Conservation (phyloP, 2,797 vertebrate species). For the Danionella dracula region DNA sequence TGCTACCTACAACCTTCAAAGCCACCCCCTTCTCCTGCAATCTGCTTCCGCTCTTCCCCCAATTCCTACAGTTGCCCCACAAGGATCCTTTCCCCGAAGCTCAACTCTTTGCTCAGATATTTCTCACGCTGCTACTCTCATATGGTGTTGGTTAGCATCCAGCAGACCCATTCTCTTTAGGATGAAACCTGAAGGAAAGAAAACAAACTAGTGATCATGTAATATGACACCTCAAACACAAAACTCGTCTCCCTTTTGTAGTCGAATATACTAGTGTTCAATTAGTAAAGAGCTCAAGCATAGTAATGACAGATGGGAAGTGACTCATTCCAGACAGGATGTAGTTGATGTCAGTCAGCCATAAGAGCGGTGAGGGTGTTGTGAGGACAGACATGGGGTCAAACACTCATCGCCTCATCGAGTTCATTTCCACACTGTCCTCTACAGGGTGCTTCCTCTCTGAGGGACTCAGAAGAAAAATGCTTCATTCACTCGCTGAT, state of each 20-base stretch:
- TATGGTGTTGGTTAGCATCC: constrained; percentile 29
- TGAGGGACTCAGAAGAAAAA: constrained; percentile 55
- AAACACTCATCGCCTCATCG: constrained; percentile 64
- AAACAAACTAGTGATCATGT: background rate
- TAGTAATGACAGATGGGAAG: constrained; percentile 36
- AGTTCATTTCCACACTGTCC: constrained; percentile 71
- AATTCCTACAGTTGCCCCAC: constrained; percentile 19
- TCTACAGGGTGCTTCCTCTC: constrained; percentile 45
- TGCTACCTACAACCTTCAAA: constrained; percentile 63
- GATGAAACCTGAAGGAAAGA: constrained; percentile 1
- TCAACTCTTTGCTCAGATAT: constrained; percentile 12
- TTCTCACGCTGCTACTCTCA: constrained; percentile 29
- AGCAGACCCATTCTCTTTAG: background rate
- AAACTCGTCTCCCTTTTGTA: background rate
- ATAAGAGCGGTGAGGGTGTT: constrained; percentile 53
- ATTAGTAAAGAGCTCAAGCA: constrained; percentile 14
- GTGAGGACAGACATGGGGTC: constrained; percentile 54
- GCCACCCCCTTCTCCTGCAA: constrained; percentile 57
- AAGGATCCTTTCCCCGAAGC: constrained; percentile 24
- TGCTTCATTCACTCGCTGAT: constrained; percentile 71
- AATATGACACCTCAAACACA: constrained; percentile 1
- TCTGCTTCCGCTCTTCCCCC: constrained; percentile 58
- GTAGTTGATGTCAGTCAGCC: constrained; percentile 57
- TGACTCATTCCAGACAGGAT: constrained; percentile 37
- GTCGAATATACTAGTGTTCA: background rate